Evolutionary conservation across 2,113 vertebrate genomes (phyloP).

Genomic region (Mus musculus): GRCm39 chr6:17131501-17132000

Average conservation of each 20-base stretch:
- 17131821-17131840: background rate
- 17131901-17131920: background rate
- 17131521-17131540: background rate
- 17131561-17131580: background rate
- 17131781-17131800: background rate
- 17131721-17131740: background rate
- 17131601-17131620: background rate
- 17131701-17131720: background rate
- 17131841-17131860: no score
- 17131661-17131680: background rate
- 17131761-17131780: background rate
- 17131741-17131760: no score
- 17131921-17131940: background rate
- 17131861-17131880: background rate
- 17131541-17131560: background rate
- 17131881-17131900: background rate
- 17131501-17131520: no score
- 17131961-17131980: background rate
- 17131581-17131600: background rate
- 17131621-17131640: background rate
- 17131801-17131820: background rate
- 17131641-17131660: background rate
- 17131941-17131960: background rate
- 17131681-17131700: background rate
- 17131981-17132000: no score